Evolutionary conservation across 2,888 invertebrate genomes (phyloP).

Genomic region (Drosophila atripex): DNA sequence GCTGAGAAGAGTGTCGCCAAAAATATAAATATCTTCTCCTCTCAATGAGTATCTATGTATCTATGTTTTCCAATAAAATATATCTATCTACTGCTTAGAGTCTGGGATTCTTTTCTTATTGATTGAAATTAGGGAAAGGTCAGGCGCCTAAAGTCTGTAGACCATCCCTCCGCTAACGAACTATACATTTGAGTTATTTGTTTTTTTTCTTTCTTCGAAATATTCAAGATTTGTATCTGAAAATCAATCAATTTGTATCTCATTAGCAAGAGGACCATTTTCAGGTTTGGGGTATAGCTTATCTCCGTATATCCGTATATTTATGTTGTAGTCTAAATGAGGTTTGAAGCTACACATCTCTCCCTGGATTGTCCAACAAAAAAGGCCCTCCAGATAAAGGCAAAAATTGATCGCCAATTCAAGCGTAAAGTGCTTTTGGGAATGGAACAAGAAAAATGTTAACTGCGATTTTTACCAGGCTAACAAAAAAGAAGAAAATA

Average conservation of each 20-base stretch:
- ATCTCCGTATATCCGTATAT: not conserved
- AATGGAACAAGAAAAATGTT: constrained; percentile 9
- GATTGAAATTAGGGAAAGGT: constrained; percentile 32
- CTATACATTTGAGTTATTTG: constrained; percentile 8
- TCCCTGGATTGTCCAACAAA: not conserved
- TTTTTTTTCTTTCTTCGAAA: too few species aligned
- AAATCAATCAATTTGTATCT: constrained; percentile 3
- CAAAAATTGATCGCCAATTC: constrained; percentile 63
- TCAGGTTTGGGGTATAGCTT: not conserved
- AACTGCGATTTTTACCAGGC: constrained; percentile 46
- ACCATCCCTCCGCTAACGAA: not conserved
- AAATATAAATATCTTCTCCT: constrained; percentile 37
- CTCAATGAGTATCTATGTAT: constrained; percentile 32
- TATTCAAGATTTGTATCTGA: not conserved
- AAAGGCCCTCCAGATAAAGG: not conserved
- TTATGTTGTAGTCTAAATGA: not conserved
- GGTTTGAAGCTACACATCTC: too few species aligned
- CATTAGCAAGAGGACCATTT: not conserved
- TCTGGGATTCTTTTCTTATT: constrained; percentile 28
- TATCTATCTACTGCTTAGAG: constrained; percentile 6
- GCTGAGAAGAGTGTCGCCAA: constrained; percentile 64
- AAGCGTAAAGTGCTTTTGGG: constrained; percentile 56
- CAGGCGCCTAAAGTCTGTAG: constrained; percentile 29
- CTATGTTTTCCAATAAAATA: constrained; percentile 6
- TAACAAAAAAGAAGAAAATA: constrained; percentile 6